Evolutionary conservation across 2,797 vertebrate genomes (phyloP), one percentile per base, ranked within the genome.

Genomic region (Danio aesculapii): DNA sequence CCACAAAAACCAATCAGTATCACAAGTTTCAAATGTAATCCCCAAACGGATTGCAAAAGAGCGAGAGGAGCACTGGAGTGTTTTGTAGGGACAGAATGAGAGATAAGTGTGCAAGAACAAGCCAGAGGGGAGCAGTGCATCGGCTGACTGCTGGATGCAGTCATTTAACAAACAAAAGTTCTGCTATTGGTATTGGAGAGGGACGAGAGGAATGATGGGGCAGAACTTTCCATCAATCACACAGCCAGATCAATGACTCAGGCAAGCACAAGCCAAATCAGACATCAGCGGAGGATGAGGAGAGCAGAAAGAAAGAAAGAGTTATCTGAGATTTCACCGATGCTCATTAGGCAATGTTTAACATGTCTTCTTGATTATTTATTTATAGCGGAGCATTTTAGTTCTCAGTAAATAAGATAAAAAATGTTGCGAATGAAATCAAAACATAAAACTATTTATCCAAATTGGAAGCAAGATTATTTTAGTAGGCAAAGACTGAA

Each of bases 161-260:
- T 75, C 68, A 84, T 81, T 75, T 82, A 75, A 77, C 68, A 83
- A 83, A 75, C 76, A 81, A 74, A 59, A 68, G 75, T 30, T 52
- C 46, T 71, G 75, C 53, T 68, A 59, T 58, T 43, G 19, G 50
- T 49, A 64, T 62, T 62, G 50, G 17, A 84, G 62, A 74, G 44
- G 49, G 70, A 30, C 44, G 44, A 30, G 52, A 75, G 59, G 52
- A 77, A 77, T 77, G 52, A 77, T 67, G 64, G 58, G 68, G 79
- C 63, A 74, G 14, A 57, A 67, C 13, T 61, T 52, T 49, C 61
- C 68, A 85, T 78, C 81, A 83, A 44, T 85, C 81, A 81, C 63
- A 79, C 69, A 76, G 52, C 64, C 49, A 78, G 76, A 82, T 83
- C 63, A 78, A 71, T 70, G 57, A 71, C 63, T 59, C 44, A 78